Percentiles rank a stretch among this genome's conserved stretches.
Evolutionary conservation across 37 sponge, comb jelly and placozoan genomes (phyloP).

Genomic region (Theonella swinhoei): DNA sequence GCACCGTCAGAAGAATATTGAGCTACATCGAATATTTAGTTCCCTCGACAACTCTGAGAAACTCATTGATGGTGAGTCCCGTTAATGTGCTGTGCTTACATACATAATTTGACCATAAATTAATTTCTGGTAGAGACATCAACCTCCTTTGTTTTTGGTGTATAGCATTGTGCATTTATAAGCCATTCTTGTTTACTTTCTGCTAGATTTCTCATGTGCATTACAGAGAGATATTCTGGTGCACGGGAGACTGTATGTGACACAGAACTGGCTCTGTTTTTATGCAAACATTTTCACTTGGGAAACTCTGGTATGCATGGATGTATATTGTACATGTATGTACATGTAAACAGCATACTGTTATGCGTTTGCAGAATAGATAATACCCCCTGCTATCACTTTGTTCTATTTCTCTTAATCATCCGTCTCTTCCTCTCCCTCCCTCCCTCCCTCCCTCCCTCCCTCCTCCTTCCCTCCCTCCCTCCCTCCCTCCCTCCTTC

Average conservation of each 20-base stretch:
- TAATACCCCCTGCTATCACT: no score
- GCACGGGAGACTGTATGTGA: conserved; percentile 91
- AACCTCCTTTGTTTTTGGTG: not conserved
- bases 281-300: conserved; percentile 98
- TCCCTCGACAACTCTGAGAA: conserved; percentile 84
- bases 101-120: no score
- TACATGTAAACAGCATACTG: no score
- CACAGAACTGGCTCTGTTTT: conserved; percentile 96
- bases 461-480: no score
- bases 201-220: conserved; percentile 98
- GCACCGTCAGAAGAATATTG: conserved; percentile 79
- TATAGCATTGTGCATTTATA: no score
- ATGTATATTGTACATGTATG: not conserved
- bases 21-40: conserved; percentile 91
- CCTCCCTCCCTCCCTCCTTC: no score
- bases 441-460: no score
- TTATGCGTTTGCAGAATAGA: no score
- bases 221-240: conserved; percentile 91
- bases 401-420: no score
- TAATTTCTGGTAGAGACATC: not conserved
- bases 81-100: not conserved
- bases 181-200: no score
- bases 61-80: conserved; percentile 84
- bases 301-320: conserved; percentile 83
- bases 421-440: no score